These are phyloP conservation scores for Danio albolineatus DNA, from an alignment of 2,797 vertebrate species.

Conservation along the genomic window DNA sequence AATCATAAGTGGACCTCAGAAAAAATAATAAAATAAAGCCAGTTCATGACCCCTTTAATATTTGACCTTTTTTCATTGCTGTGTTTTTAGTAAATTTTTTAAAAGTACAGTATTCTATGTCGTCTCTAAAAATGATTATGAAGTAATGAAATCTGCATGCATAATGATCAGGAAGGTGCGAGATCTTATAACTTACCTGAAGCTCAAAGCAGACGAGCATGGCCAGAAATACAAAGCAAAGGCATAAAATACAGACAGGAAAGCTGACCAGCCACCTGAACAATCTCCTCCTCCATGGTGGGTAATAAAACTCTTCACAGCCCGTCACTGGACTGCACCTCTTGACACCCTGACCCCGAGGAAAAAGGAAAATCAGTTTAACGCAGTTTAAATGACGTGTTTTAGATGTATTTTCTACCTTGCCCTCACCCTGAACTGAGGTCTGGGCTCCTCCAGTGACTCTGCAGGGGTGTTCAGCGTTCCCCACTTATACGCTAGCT, in stretches of 20 bases:
- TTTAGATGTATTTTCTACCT: not conserved
- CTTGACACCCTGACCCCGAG: constrained; percentile 83
- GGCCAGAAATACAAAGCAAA: constrained; percentile 91
- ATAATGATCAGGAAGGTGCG: not conserved
- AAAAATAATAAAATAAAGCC: too few relatives aligned
- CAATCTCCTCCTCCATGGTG: constrained; percentile 91
- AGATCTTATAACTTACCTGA: constrained; percentile 81
- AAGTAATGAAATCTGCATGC: not conserved
- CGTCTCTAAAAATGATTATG: not conserved
- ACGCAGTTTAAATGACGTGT: not conserved
- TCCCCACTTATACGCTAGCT: constrained; percentile 97
- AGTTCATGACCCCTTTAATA: not conserved
- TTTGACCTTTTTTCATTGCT: not conserved
- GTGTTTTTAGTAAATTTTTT: not conserved
- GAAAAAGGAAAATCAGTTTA: not conserved
- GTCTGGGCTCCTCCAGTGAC: constrained; percentile 91
- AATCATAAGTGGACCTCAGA: too few relatives aligned
- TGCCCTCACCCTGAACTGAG: constrained; percentile 91
- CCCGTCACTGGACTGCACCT: constrained; percentile 93
- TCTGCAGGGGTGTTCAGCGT: constrained; percentile 90
- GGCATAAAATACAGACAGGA: constrained; percentile 91
- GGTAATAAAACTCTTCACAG: constrained; percentile 94
- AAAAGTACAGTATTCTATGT: not conserved
- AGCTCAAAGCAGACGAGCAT: constrained; percentile 98
- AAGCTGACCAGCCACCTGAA: constrained; percentile 95